Base-by-base conservation (phyloP, 1,140 invertebrate species). In the Trachymyrmex septentrionalis region DNA sequence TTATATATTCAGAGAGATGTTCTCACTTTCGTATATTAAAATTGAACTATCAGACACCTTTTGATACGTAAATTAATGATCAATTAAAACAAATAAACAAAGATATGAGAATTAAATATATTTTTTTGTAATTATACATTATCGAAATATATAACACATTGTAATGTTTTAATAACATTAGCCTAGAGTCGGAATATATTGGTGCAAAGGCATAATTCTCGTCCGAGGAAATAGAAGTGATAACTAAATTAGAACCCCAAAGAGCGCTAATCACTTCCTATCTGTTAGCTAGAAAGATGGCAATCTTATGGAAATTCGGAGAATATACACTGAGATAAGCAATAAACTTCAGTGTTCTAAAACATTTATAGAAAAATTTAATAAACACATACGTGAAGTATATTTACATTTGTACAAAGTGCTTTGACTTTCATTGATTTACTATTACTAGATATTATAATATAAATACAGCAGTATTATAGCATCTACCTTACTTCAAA, bases 161-260 rank as follows among this genome's bases (percentile, higher is more conserved):
- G 34, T 38, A 38, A 38, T 38, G 19, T 57, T 55, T 71, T 19
- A 34, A 64, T 44, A 77, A 48, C 64, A 24, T 19, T 38, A 27
- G 9, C 3, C 9, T n/a, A 12, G 3, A 78, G 19, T 81, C 5
- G 30, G 0, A 38, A 81, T 67, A 55, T 53, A 69, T 3, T 50
- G 6, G 1, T 34, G 30, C 38, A 2, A 4, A 80, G n/a, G n/a
- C 5, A 53, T 64, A n/a, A 30, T n/a, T 78, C 14, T 78, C 12
- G 3, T 21, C 7, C 7, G n/a, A 57, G 21, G 16, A 69, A 50
- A 55, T 69, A 81, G 30, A 81, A 16, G 48, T 55, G 63, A 81
- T 71, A 81, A 67, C 16, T 19, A 27, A 78, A 69, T 81, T 81
- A 81, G 76, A 78, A 78, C n/a, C 77, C 30, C 16, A 34, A 81